A percentile compares a stretch with the other conserved stretches of the same genome.
These are phyloP conservation scores for Entomobrya multifasciata DNA, from an alignment of 2,888 invertebrate genomes.

Conservation along the genomic window DNA sequence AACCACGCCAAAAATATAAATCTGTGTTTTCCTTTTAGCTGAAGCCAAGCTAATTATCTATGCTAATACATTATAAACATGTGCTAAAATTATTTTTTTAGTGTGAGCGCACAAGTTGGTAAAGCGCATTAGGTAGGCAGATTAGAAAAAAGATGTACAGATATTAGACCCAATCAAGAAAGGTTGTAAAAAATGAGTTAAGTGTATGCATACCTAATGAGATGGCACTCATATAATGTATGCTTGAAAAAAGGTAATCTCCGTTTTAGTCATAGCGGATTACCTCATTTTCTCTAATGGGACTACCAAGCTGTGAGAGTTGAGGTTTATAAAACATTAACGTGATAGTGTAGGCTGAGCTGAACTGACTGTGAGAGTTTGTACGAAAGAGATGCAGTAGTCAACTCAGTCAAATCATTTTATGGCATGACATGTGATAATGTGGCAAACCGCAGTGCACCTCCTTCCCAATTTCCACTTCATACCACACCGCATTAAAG, in stretches of 20 bases:
- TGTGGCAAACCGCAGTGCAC: conserved; percentile 60
- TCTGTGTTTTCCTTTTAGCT: neutral
- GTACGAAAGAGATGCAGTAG: neutral
- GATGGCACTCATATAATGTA: conserved; percentile 5
- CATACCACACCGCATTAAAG: conserved; percentile 7
- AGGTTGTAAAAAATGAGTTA: conserved; percentile 4
- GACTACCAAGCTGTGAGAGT: no score
- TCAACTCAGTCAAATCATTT: conserved; percentile 7
- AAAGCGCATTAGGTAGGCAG: neutral
- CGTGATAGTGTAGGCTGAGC: neutral
- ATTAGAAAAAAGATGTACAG: neutral
- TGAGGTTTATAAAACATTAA: no score
- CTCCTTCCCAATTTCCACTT: conserved; percentile 43
- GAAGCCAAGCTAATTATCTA: conserved; percentile 1
- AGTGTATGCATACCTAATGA: conserved; percentile 40
- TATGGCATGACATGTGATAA: conserved; percentile 26
- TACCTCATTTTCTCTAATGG: no score
- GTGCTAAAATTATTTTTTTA: conserved; percentile 20
- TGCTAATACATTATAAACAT: conserved; percentile 21
- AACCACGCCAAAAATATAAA: conserved; percentile 50
- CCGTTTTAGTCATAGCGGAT: conserved; percentile 49
- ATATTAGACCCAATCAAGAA: conserved; percentile 14
- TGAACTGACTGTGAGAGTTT: neutral
- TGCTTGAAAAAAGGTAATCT: conserved; percentile 31
- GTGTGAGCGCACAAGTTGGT: conserved; percentile 3